Conservation (phyloP, 2,113 vertebrate genomes). For the Hippocampus zosterae region DNA sequence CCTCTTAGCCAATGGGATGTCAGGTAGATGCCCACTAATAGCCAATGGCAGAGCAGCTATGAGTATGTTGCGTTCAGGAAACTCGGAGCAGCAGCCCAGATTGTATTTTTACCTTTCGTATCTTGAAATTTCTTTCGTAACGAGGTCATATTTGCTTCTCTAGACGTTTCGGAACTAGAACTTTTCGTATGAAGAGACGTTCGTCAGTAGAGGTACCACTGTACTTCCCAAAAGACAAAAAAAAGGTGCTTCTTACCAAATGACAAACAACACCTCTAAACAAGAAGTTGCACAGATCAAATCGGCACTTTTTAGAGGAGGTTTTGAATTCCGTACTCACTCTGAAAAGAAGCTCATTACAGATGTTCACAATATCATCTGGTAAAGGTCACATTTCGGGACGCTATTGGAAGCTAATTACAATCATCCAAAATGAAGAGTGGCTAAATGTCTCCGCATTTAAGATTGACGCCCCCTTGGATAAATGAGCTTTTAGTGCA, state of each 20-base stretch:
- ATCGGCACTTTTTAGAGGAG: not conserved
- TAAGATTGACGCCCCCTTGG: slow-evolving; percentile 1
- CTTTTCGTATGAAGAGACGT: too few relatives aligned
- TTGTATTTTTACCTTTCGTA: too few relatives aligned
- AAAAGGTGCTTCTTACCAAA: not conserved
- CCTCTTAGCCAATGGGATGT: too few relatives aligned
- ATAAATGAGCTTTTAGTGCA: slow-evolving; percentile 1
- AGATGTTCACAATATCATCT: slow-evolving; percentile 2
- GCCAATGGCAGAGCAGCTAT: too few relatives aligned
- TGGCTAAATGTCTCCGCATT: slow-evolving; percentile 8
- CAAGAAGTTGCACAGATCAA: not conserved
- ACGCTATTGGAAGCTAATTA: slow-evolving; percentile 10
- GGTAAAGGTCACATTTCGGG: slow-evolving; percentile 26
- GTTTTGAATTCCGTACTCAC: not conserved
- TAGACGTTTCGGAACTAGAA: too few relatives aligned
- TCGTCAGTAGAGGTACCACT: too few relatives aligned
- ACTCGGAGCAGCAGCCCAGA: too few relatives aligned
- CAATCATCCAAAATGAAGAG: slow-evolving; percentile 19
- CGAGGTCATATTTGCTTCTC: too few relatives aligned
- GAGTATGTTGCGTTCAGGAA: too few relatives aligned
- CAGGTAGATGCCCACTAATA: too few relatives aligned
- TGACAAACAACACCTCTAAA: not conserved
- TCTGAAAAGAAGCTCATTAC: not conserved
- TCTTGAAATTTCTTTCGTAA: too few relatives aligned
- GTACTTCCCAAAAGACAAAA: too few relatives aligned